Evolutionary conservation across 2,797 vertebrate species (phyloP).

Genomic region (Anguilla megastoma): DNA sequence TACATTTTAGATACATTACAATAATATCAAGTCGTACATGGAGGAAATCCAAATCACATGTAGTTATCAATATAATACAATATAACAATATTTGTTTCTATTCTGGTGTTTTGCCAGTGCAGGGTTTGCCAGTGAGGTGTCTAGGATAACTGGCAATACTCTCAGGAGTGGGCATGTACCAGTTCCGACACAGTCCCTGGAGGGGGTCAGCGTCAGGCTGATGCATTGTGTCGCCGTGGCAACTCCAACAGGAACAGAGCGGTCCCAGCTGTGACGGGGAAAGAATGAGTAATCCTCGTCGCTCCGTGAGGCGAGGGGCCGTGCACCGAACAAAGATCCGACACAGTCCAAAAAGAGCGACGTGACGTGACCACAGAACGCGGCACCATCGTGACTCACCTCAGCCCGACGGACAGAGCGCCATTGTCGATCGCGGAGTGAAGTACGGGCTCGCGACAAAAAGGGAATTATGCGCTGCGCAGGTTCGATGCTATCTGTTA

Average conservation of each 20-base stretch:
- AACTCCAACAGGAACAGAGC: conserved; percentile 35
- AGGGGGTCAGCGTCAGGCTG: conserved; percentile 36
- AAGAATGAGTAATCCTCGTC: conserved; percentile 40
- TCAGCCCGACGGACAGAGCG: background rate
- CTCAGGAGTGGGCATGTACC: conserved; percentile 26
- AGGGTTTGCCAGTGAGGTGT: background rate
- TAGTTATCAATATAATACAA: background rate
- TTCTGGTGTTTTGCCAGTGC: background rate
- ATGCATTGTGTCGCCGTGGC: conserved; percentile 40
- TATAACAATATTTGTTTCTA: background rate
- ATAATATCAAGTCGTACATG: background rate
- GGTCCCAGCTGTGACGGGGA: conserved; percentile 40
- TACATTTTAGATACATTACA: background rate
- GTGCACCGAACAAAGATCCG: background rate
- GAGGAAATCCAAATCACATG: background rate
- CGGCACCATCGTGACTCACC: background rate
- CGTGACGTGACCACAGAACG: background rate
- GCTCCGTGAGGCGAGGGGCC: background rate
- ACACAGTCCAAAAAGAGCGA: background rate
- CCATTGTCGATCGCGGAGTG: background rate
- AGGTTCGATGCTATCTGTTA: background rate
- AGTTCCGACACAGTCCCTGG: conserved; percentile 24
- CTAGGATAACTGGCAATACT: conserved; percentile 19
- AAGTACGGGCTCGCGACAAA: background rate
- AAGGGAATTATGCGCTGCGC: background rate